A percentile compares a stretch with the other conserved stretches of the same genome.
Evolutionary conservation across 2,113 vertebrate genomes (phyloP).

Genomic region (Silurus asotus): DNA sequence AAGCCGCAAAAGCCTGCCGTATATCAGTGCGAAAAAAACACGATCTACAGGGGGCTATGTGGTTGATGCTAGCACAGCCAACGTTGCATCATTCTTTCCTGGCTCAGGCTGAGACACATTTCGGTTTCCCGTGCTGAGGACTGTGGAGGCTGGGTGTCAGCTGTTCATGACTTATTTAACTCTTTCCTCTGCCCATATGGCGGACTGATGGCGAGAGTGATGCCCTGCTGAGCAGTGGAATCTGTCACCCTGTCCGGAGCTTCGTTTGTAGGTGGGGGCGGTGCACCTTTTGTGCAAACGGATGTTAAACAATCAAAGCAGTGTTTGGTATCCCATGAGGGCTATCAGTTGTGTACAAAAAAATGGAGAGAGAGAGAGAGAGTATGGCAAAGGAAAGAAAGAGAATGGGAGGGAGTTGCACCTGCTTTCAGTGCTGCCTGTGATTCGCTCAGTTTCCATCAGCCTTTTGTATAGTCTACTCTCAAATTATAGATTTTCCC

Average conservation of each 20-base stretch:
- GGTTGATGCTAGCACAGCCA: slow-evolving; percentile 39
- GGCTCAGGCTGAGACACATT: slow-evolving; percentile 44
- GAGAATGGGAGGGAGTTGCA: slow-evolving; percentile 27
- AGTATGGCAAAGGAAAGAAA: slow-evolving; percentile 33
- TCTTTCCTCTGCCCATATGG: slow-evolving; percentile 74
- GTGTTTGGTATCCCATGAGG: slow-evolving; percentile 71
- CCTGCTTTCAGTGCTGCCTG: slow-evolving; percentile 21
- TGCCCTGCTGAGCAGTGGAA: slow-evolving; percentile 46
- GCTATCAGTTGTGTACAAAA: slow-evolving; percentile 56
- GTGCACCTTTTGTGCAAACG: slow-evolving; percentile 65
- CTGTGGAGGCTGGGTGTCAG: slow-evolving; percentile 60
- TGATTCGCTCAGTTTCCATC: neutral
- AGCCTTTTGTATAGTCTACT: neutral
- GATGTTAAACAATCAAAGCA: slow-evolving; percentile 79
- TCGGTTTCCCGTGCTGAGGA: slow-evolving; percentile 47
- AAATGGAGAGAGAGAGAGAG: neutral
- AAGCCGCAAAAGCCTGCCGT: slow-evolving; percentile 13
- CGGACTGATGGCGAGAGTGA: slow-evolving; percentile 40
- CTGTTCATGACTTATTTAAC: slow-evolving; percentile 75
- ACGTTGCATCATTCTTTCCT: slow-evolving; percentile 50
- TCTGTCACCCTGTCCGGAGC: slow-evolving; percentile 54
- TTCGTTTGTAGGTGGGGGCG: neutral
- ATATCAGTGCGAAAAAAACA: slow-evolving; percentile 11
- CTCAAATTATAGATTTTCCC: neutral
- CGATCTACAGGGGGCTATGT: slow-evolving; percentile 21